These are phyloP conservation scores for Drosophila emarginata DNA, from an alignment of 2,888 invertebrate genomes.

Conservation along the genomic window DNA sequence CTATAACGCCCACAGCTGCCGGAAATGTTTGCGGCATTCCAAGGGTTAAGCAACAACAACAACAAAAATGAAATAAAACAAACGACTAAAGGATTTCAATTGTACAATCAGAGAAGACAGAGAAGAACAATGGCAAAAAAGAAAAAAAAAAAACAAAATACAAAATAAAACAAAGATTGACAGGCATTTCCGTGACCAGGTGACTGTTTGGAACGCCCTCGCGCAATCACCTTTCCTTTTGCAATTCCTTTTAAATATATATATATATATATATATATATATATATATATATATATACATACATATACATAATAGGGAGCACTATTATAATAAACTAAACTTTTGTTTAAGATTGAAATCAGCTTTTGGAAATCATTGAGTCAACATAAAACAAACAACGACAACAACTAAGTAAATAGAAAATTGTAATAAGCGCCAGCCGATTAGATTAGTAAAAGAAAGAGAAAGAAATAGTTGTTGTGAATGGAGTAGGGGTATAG, in stretches of 20 bases:
- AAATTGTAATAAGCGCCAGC: constrained; percentile 74
- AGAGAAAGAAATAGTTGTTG: background rate
- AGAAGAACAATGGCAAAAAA: constrained; percentile 35
- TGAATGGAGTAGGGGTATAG: background rate
- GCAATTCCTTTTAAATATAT: background rate
- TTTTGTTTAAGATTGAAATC: constrained; percentile 34
- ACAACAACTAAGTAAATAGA: constrained; percentile 59
- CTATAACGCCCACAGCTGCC: constrained; percentile 78
- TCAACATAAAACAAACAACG: constrained; percentile 47
- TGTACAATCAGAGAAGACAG: constrained; percentile 36
- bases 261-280: background rate
- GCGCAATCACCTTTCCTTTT: background rate
- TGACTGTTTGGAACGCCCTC: constrained; percentile 13
- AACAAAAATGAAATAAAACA: constrained; percentile 11
- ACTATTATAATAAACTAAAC: constrained; percentile 28
- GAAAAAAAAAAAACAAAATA: too few species aligned
- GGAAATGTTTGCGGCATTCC: constrained; percentile 54
- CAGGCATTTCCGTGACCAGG: constrained; percentile 60
- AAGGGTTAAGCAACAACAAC: constrained; percentile 42
- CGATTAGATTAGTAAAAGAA: constrained; percentile 63
- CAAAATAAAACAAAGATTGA: too few species aligned
- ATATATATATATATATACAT: too few species aligned
- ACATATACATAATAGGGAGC: too few species aligned
- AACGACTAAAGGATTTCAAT: constrained; percentile 43
- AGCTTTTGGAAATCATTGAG: constrained; percentile 41